Evolutionary conservation across 2,113 vertebrate genomes (phyloP).

Genomic region (Chaetodon trifascialis): DNA sequence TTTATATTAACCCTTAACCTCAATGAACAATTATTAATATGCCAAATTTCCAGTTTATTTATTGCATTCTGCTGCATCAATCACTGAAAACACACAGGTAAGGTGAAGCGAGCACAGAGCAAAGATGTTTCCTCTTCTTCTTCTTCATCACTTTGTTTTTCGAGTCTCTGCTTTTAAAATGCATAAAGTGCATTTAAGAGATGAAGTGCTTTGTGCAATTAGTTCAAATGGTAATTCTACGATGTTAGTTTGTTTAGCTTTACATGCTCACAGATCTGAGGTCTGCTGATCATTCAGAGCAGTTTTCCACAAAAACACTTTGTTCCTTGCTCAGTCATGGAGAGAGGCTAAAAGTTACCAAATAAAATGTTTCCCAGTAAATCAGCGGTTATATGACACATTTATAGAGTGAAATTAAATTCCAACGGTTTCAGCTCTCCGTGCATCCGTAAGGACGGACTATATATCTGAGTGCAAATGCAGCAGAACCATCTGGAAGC

Average conservation of each 20-base stretch:
- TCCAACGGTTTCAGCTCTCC: background rate
- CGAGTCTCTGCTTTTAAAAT: background rate
- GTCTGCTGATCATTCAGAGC: too few relatives aligned
- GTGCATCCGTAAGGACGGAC: background rate
- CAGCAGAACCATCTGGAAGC: slow-evolving; percentile 48
- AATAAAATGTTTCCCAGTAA: background rate
- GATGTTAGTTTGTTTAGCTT: too few relatives aligned
- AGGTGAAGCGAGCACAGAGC: background rate
- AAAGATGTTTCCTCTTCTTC: too few relatives aligned
- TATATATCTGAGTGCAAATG: background rate
- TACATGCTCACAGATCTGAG: too few relatives aligned
- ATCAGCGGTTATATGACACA: background rate
- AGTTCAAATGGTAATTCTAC: background rate
- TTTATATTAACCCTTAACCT: too few relatives aligned
- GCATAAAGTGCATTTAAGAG: background rate
- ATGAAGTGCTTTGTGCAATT: background rate
- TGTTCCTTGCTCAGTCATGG: background rate
- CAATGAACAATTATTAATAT: too few relatives aligned
- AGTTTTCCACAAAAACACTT: background rate
- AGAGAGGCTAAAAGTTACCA: background rate
- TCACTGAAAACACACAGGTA: background rate
- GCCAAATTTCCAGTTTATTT: too few relatives aligned
- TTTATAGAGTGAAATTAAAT: background rate
- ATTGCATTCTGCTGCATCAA: background rate
- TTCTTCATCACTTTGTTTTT: background rate